Evolutionary conservation across 1,140 invertebrate genomes (phyloP).

Genomic region (Pseudobourletiella spinata): DNA sequence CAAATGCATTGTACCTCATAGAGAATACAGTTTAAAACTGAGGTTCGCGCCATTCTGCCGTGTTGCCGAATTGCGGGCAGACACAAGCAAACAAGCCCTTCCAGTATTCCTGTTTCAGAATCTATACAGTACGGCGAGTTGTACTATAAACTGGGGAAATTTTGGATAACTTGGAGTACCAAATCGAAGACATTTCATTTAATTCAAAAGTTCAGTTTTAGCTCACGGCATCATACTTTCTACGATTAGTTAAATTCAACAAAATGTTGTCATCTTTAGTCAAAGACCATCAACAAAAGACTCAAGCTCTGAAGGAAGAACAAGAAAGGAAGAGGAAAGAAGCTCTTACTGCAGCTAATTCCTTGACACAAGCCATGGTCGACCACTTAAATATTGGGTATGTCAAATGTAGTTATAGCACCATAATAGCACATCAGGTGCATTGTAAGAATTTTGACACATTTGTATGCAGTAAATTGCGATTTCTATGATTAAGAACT

Average conservation of each 20-base stretch:
- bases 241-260: background rate
- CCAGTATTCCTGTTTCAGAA: too few species aligned
- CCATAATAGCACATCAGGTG: background rate
- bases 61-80: too few species aligned
- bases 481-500: too few species aligned
- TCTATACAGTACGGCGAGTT: too few species aligned
- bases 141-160: too few species aligned
- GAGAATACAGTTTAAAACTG: too few species aligned
- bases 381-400: constrained; percentile 97
- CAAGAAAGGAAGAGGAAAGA: constrained; percentile 88
- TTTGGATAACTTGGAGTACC: too few species aligned
- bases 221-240: background rate
- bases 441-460: background rate
- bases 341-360: constrained; percentile 80
- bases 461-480: too few species aligned
- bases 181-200: too few species aligned
- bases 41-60: too few species aligned
- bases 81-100: too few species aligned
- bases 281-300: constrained; percentile 76
- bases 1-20: too few species aligned
- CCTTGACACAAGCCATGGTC: constrained; percentile 85
- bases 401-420: constrained; percentile 35
- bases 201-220: background rate
- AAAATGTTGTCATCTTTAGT: constrained; percentile 74
- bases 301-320: constrained; percentile 63